Percentiles rank a stretch among this genome's conserved stretches.
These are phyloP conservation scores for Oenanthe oenanthe DNA, from an alignment of 2,113 vertebrate species.

Conservation along the genomic window DNA sequence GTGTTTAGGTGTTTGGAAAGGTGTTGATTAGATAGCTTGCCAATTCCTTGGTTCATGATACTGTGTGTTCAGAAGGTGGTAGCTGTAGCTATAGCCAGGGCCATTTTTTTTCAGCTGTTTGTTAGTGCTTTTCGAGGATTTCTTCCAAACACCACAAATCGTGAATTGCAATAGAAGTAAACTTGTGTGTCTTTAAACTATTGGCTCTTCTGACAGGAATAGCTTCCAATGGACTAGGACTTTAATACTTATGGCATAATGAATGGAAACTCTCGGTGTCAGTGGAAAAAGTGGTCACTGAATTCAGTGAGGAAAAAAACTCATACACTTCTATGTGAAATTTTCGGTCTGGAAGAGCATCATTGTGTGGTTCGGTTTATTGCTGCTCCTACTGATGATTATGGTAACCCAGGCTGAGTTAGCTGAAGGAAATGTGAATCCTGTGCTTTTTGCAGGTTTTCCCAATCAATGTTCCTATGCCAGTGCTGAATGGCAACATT, in stretches of 20 bases:
- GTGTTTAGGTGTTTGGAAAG: not conserved
- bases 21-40: not conserved
- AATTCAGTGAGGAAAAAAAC: constrained; percentile 20
- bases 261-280: constrained; percentile 61
- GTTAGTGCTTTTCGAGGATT: not conserved
- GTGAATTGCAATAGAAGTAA: constrained; percentile 1
- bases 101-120: not conserved
- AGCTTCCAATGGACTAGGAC: constrained; percentile 15
- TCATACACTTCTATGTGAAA: not conserved
- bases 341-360: not conserved
- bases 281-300: constrained; percentile 61
- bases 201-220: not conserved
- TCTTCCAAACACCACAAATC: not conserved
- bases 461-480: not conserved
- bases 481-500: not conserved
- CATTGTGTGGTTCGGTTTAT: not conserved
- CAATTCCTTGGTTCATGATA: not conserved
- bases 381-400: not conserved
- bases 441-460: not conserved
- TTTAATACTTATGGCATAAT: constrained; percentile 56
- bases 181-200: not conserved
- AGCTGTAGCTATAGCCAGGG: not conserved
- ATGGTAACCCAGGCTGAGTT: not conserved
- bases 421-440: not conserved
- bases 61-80: not conserved